phyloP scores from a whole-genome alignment of 2,113 vertebrate genomes.

The Mustela lutreola region DNA sequence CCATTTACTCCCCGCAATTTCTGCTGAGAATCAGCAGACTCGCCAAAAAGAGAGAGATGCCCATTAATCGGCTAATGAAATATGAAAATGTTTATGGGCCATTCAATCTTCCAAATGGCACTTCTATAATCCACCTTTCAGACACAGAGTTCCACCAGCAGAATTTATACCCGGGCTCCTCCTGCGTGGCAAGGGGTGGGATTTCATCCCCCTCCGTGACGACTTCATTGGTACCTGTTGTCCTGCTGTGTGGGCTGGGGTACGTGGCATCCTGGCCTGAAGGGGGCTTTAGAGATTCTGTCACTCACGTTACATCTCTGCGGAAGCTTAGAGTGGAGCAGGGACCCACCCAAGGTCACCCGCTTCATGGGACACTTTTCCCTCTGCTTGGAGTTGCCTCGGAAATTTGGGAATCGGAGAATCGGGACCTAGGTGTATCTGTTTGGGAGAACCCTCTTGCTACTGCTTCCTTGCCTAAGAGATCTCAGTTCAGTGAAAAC shows the following conservation, averaged over 20 bases:
- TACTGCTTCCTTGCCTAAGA: constrained; percentile 3
- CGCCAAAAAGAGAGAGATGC: constrained; percentile 83
- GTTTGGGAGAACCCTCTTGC: not conserved
- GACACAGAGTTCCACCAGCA: constrained; percentile 86
- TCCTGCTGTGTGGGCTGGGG: not conserved
- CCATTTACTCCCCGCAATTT: constrained; percentile 86
- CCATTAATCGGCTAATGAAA: constrained; percentile 92
- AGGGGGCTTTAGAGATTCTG: not conserved
- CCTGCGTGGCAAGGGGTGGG: not conserved
- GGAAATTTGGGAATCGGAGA: not conserved
- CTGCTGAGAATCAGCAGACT: constrained; percentile 91
- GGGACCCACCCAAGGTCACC: not conserved
- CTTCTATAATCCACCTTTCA: constrained; percentile 90
- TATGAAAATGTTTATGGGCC: constrained; percentile 92
- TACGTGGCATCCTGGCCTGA: not conserved
- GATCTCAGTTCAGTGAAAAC: not conserved
- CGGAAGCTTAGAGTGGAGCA: not conserved
- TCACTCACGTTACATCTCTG: not conserved
- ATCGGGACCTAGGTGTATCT: not conserved
- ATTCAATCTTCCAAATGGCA: constrained; percentile 91
- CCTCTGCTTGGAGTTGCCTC: not conserved
- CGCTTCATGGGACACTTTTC: not conserved
- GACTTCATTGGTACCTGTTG: constrained; percentile 83
- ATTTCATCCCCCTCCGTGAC: constrained; percentile 69
- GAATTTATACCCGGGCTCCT: constrained; percentile 87